Base-by-base conservation (phyloP, 2,888 invertebrate species). In the Polyommatus icarus region DNA sequence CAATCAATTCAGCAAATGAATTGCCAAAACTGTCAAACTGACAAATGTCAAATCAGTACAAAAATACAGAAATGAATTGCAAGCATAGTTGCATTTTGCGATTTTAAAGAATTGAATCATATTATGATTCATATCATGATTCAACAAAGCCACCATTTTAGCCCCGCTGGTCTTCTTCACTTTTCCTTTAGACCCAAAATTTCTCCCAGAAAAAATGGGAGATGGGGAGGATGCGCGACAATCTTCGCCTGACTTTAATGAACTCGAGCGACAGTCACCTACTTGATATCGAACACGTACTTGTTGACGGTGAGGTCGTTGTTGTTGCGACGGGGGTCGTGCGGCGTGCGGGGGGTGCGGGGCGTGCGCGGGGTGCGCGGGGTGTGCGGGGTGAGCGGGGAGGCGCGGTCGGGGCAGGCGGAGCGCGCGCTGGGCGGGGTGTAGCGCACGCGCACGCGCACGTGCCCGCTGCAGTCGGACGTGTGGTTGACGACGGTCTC, bases 401-500 rank as follows among this genome's bases (percentile, higher is more conserved):
- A 0, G 86, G 87, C 5, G 87, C 86, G 78, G 91, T 54, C 90
- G 0, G 89, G 85, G 0, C 85, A 86, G 67, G 87, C 86, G 82
- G 85, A 89, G 83, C 91, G 91, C 83, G 67, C 82, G 80, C n/a
- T 81, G 78, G 18, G 80, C 78, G 18, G n/a, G 72, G 18, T 81
- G 79, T 81, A 82, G 67, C 80, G 67, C 8, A 92, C 93, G 29
- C 91, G 87, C 3, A 94, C 90, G 36, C 93, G 85, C 12, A 94
- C 92, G 32, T 94, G 87, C 77, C 93, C 92, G 0, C 90, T 87
- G 3, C 91, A 94, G 5, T 94, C 92, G 0, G 92, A 87, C 1
- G 88, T 91, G 81, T 92, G 92, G 83, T 93, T 93, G 67, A 95
- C 89, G 78, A 93, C 95, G n/a, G 95, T 95, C 80, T 96, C 95